phyloP scores from a whole-genome alignment of 2,797 vertebrate genomes.

The Paratrypauchen microcephalus region DNA sequence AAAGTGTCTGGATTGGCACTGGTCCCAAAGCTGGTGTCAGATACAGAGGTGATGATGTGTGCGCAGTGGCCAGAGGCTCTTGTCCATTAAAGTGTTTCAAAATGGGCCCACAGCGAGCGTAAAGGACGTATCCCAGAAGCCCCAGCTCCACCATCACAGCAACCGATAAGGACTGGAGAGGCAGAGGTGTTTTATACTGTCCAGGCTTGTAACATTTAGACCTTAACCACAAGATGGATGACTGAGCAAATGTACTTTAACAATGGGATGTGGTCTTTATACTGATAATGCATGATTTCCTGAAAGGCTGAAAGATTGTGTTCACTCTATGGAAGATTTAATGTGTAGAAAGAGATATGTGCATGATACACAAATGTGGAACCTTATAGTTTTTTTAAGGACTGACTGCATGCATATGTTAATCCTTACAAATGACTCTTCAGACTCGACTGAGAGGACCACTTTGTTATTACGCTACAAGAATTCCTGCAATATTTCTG shows the following conservation, averaged over 20 bases:
- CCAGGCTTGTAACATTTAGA: slow-evolving; percentile 37
- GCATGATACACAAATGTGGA: too few relatives aligned
- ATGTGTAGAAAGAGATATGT: too few relatives aligned
- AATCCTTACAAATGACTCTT: too few relatives aligned
- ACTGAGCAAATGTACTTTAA: not conserved
- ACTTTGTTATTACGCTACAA: too few relatives aligned
- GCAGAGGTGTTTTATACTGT: slow-evolving; percentile 55
- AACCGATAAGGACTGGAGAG: slow-evolving; percentile 60
- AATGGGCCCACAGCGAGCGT: slow-evolving; percentile 46
- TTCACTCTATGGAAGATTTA: too few relatives aligned
- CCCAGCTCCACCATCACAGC: slow-evolving; percentile 32
- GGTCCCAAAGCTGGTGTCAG: slow-evolving; percentile 23
- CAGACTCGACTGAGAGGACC: too few relatives aligned
- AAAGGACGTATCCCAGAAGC: slow-evolving; percentile 58
- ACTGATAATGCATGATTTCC: not conserved
- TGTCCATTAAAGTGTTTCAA: slow-evolving; percentile 53
- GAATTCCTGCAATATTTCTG: too few relatives aligned
- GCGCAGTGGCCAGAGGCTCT: slow-evolving; percentile 23
- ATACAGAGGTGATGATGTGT: slow-evolving; percentile 40
- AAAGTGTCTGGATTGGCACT: slow-evolving; percentile 33
- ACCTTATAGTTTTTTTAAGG: too few relatives aligned
- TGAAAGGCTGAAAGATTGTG: not conserved
- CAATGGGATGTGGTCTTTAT: not conserved
- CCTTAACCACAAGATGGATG: not conserved
- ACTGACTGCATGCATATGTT: too few relatives aligned